phyloP scores from a whole-genome alignment of 2,888 invertebrate species.

The Caenorhabditis afra region DNA sequence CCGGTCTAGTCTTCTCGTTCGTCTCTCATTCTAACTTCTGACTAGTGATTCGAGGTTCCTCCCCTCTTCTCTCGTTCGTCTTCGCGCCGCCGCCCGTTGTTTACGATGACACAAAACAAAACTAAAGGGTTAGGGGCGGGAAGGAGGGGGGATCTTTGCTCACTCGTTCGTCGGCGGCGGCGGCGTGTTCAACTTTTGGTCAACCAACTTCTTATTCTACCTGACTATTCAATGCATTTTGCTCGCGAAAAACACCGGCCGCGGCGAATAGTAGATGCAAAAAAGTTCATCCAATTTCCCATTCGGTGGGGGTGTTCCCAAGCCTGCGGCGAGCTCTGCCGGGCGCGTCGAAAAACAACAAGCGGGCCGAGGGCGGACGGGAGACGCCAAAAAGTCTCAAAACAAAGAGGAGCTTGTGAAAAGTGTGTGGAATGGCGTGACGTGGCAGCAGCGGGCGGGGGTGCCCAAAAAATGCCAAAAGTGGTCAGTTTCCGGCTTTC shows the following conservation, averaged over 20 bases:
- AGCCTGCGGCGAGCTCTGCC: too few species aligned
- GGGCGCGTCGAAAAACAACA: background rate
- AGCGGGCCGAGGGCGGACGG: background rate
- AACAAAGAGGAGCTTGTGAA: background rate
- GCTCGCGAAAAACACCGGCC: too few species aligned
- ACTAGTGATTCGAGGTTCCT: too few species aligned
- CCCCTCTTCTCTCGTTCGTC: too few species aligned
- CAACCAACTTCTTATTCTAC: background rate
- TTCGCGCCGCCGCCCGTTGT: background rate
- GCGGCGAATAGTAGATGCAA: background rate
- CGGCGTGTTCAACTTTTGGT: conserved; percentile 1
- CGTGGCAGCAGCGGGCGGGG: too few species aligned
- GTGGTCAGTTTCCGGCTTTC: background rate
- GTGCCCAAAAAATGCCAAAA: too few species aligned
- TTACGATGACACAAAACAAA: background rate
- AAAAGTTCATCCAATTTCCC: conserved; percentile 20
- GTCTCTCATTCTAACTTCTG: background rate
- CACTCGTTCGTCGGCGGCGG: background rate
- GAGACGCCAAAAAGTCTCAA: conserved; percentile 2
- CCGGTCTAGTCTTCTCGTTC: background rate
- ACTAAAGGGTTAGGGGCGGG: too few species aligned
- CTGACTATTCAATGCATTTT: background rate
- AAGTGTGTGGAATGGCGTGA: background rate
- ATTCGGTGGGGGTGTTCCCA: conserved; percentile 8
- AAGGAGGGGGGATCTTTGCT: too few species aligned